phyloP scores from a whole-genome alignment of 1,140 invertebrate species.

The Listronotus bonariensis region DNA sequence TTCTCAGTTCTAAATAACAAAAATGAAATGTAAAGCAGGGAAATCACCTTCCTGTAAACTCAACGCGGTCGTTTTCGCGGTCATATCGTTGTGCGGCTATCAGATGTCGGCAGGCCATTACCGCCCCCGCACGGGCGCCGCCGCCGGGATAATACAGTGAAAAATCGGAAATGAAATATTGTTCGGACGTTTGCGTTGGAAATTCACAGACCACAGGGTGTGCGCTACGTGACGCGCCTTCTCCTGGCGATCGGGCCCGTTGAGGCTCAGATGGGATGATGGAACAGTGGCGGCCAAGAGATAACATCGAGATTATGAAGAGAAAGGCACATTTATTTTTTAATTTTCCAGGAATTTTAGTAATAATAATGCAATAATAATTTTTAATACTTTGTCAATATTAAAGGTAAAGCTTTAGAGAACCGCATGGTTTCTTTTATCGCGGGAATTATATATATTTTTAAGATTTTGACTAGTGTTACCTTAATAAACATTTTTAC shows the following conservation, averaged over 20 bases:
- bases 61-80: conserved; percentile 28
- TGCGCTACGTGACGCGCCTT: conserved; percentile 49
- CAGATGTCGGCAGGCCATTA: conserved; percentile 52
- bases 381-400: too few species aligned
- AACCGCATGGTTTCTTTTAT: too few species aligned
- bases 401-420: too few species aligned
- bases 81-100: conserved; percentile 34
- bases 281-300: conserved; percentile 1
- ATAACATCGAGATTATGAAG: not conserved
- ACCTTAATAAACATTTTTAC: too few species aligned
- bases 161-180: conserved; percentile 56
- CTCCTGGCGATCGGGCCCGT: not conserved
- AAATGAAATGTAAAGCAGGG: not conserved
- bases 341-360: too few species aligned
- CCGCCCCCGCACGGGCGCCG: conserved; percentile 35
- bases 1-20: too few species aligned
- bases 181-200: conserved; percentile 54
- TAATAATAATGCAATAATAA: too few species aligned
- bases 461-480: too few species aligned
- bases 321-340: too few species aligned
- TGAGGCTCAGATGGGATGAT: not conserved
- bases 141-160: conserved; percentile 54
- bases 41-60: conserved; percentile 14
- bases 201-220: conserved; percentile 48
- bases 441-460: too few species aligned